Base-by-base conservation (phyloP, 1,140 invertebrate species). In the Harpegnathos saltator region DNA sequence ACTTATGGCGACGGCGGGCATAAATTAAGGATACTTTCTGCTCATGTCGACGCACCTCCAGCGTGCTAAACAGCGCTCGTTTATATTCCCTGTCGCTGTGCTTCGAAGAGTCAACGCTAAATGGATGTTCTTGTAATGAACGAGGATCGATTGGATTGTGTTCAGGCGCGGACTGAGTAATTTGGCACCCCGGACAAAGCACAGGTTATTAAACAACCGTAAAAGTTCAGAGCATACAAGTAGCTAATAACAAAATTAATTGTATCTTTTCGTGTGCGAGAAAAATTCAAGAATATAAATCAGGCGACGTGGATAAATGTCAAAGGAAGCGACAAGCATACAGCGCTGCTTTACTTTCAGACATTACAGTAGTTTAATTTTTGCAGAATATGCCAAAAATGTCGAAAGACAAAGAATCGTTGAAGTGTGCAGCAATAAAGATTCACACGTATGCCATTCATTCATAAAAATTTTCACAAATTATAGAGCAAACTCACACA, bases 11-110 rank as follows among this genome's bases (percentile, higher is more conserved):
- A 22, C 63, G 33, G n/a, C 52, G 65, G 24, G 29, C 38, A 80
- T 80, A 80, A 80, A 80, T 80, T 80, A 71, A 80, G 50, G 24
- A 52, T 71, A 80, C 52, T 80, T 69, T 80, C 75, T 58, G 75
- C 29, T 80, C 54, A 48, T 74, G 86, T 88, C 86, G 83, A 84
- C 86, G 86, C 86, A 88, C 71, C 75, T 88, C 72, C 66, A 48
- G 81, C 66, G 83, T 61, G 65, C 77, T 88, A 88, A 89, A 85
- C 72, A 85, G 86, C 58, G 75, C 86, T 89, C 87, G 83, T 88
- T 87, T 88, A 82, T 86, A 85, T 65, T 52, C 63, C 50, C 50
- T 68, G 78, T 83, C 84, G 59, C 15, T 65, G n/a, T n/a, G 48
- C 85, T 65, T 65, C 29, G 50, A 86, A 66, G 71, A 87, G 85